Base-by-base conservation (phyloP, 2,113 vertebrate species). In the Gyps fulvus region DNA sequence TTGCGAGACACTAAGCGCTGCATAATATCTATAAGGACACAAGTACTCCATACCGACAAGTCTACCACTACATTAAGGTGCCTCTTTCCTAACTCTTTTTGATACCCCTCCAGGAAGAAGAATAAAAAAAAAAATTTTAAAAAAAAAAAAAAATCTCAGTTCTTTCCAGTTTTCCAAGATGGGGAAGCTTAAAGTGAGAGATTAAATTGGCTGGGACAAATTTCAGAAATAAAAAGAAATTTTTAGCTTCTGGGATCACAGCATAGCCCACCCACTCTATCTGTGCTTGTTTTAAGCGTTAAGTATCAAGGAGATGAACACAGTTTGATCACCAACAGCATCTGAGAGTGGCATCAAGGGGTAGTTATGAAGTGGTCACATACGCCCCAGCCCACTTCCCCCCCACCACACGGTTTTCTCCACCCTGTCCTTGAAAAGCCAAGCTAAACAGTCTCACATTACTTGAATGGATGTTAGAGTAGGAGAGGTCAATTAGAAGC, bases 401-500 rank as follows among this genome's bases (percentile, higher is more conserved):
- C 6, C 11, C 21, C 9, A 13, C 40, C 67, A 87, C 61, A 20
- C 54, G 54, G 61, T 47, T 91, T 89, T 36, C 85, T 87, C 66
- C 57, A 90, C n/a, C 14, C 21, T 54, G 23, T 57, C 89, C 42
- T 91, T 47, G 47, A 91, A 83, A 92, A 95, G 49, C 29, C 85
- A 77, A 87, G 50, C 63, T 69, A 70, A 89, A 82, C 20, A 79
- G 62, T 77, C 54, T 82, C 34, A 8, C 29, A 14, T 87, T 94
- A 80, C 47, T 62, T 85, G 82, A 87, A 87, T 85, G 66, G 62
- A 92, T 95, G 47, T 22, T 78, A 49, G 45, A 86, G n/a, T 55
- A 67, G 34, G 65, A 94, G 88, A 95, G 83, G 69, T 93, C 87
- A 97, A 89, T 87, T 83, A 95, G 72, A 95, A 97, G 71, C 71